Evolutionary conservation across 1,140 invertebrate genomes (phyloP).

Genomic region (Chironomus striatipennis): DNA sequence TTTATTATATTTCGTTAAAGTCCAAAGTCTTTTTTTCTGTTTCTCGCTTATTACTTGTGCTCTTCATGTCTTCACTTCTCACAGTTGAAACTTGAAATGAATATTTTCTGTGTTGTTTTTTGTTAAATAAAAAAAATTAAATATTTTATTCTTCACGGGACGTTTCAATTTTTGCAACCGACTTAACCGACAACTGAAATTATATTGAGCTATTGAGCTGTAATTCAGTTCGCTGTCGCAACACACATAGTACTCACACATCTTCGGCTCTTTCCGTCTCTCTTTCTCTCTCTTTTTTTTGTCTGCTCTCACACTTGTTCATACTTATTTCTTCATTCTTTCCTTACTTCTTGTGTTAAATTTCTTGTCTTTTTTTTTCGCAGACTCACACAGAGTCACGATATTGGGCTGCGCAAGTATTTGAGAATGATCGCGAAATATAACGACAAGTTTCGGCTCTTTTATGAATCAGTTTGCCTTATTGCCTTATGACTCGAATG

Average conservation of each 20-base stretch:
- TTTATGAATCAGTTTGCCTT: slow-evolving; percentile 17
- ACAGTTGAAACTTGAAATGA: slow-evolving; percentile 19
- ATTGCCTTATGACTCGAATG: slow-evolving; percentile 12
- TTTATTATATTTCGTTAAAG: slow-evolving; percentile 8
- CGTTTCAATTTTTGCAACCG: slow-evolving; percentile 4
- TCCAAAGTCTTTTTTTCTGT: slow-evolving; percentile 23
- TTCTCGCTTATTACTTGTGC: neutral
- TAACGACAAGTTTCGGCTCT: slow-evolving; percentile 4
- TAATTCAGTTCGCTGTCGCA: neutral
- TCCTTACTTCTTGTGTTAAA: neutral
- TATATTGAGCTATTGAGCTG: slow-evolving; percentile 19
- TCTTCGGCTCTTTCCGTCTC: slow-evolving; percentile 5
- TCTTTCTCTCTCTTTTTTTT: neutral
- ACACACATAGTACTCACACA: neutral
- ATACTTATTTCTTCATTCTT: neutral
- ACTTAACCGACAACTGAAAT: slow-evolving; percentile 21
- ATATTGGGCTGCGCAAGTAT: neutral
- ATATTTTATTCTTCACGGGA: slow-evolving; percentile 15
- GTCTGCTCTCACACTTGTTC: neutral
- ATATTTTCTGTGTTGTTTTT: slow-evolving; percentile 15
- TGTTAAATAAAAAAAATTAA: slow-evolving; percentile 7
- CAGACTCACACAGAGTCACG: too few relatives aligned
- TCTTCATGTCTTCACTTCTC: slow-evolving; percentile 23
- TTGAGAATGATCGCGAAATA: neutral
- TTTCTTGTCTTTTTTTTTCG: neutral